Evolutionary conservation across 1,140 invertebrate genomes (phyloP), one percentile per base, ranked within the genome.

Genomic region (Eueides isabella): DNA sequence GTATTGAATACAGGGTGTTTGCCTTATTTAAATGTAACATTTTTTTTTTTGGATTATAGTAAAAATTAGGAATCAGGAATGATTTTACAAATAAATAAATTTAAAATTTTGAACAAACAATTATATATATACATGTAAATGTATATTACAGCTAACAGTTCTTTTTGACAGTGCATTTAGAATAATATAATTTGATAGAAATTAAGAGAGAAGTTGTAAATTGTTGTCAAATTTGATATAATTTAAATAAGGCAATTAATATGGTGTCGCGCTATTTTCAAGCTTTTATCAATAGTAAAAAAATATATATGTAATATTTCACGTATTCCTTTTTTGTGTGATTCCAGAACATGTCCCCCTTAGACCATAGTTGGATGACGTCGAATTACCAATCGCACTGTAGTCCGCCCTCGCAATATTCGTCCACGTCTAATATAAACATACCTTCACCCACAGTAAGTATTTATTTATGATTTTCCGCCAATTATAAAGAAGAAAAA

Each of bases 281-380:
- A 55, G 68, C 68, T 70, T 70, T 26, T 41, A 35, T 12, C 0
- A 6, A 70, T 16, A 30, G 30, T 29, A 29, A 26, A 35, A 65
- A 0, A 5, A n/a, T 26, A n/a, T 30, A 29, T 29, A 38, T 16
- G 14, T 41, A 41, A n/a, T 67, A 28, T n/a, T 55, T 31, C n/a
- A 9, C 61, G 4, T 12, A 11, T 28, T 7, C 61, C 48, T 16
- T 30, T 68, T 69, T 28, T 69, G 5, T 44, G 9, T 74, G 72
- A 11, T 91, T 88, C 5, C 91, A 93, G 91, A 92, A 90, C 67
- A 89, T 93, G 86, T 93, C 91, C 0, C 87, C 91, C 9, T 74
- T 96, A 86, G 96, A 96, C 81, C 95, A 95, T 85, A 94, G 90
- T 67, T 94, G 93, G 92, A 93, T 94, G 71, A 90, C 94, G 73